Evolutionary conservation across 2,888 invertebrate species (phyloP).

Genomic region (Sialis fuliginosa): DNA sequence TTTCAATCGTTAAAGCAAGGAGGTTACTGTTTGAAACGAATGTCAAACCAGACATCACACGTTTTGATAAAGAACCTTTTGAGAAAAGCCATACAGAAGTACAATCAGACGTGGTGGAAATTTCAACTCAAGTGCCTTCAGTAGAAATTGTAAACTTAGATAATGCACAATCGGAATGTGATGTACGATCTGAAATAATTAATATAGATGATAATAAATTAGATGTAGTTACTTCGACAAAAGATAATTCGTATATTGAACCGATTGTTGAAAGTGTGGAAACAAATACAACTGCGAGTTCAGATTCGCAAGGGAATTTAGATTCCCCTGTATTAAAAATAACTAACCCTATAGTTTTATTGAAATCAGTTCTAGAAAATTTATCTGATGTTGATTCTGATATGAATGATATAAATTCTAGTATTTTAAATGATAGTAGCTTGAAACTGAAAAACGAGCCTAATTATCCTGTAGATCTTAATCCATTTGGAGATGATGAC

Average conservation of each 20-base stretch:
- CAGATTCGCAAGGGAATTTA: neutral
- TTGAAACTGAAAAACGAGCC: no score
- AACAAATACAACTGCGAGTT: neutral
- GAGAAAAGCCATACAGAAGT: no score
- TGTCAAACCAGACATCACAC: neutral
- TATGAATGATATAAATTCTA: conserved; percentile 5
- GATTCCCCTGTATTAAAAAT: no score
- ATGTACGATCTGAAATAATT: neutral
- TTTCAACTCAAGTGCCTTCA: neutral
- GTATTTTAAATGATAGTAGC: no score
- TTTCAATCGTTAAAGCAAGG: conserved; percentile 23
- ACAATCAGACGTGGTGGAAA: neutral
- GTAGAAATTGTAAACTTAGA: neutral
- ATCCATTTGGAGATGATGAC: conserved; percentile 64
- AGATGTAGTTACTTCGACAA: neutral
- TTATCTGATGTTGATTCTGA: conserved; percentile 9
- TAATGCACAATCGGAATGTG: neutral
- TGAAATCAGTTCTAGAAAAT: conserved; percentile 4
- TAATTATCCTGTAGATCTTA: conserved; percentile 59
- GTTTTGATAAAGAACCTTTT: neutral
- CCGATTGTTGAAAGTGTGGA: conserved; percentile 6
- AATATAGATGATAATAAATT: conserved; percentile 1
- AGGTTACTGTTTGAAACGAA: conserved; percentile 23
- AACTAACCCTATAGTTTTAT: no score
- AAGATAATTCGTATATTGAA: no score